Evolutionary conservation across 2,888 invertebrate species (phyloP), one percentile per base, ranked within the genome.

Genomic region (Drosophila barbarae): DNA sequence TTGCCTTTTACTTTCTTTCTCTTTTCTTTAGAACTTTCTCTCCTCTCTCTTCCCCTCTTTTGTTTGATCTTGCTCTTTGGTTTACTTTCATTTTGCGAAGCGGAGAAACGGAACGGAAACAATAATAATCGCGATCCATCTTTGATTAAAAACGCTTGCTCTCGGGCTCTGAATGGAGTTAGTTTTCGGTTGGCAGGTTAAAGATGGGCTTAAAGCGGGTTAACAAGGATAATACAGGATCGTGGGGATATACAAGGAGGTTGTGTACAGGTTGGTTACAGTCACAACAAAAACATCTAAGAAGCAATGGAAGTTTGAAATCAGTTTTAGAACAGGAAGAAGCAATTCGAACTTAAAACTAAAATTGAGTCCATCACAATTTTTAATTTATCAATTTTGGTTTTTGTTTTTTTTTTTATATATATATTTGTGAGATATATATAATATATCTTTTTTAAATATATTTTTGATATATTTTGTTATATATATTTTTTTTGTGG

Each of bases 131-230:
- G 74, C 72, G 46, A 67, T 74, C 71, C 76, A 77, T 87, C 86
- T 87, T 89, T 87, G 89, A 87, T 82, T 88, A 89, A 89, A 89
- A 89, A 89, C 89, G 89, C 89, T 89, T 89, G 89, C 73, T 78
- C 73, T 75, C 21, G 54, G 61, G 70, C 51, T 58, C 23, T 38
- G 28, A 47, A 59, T 36, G 28, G 28, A 35, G 18, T 56, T 13
- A 13, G 13, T 47, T 47, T 7, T 15, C 5, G 42, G 21, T 41
- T 5, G 23, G 23, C 9, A 5, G 10, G 10, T 42, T 28, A 6
- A 32, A 13, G 57, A 34, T 41, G 21, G 41, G 28, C 28, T 28
- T 8, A 28, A n/a, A 44, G 44, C 44, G 28, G 60, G 44, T 39
- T 18, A 18, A 23, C 18, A 18, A 10, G 15, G 13, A 15, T 30